A percentile compares a stretch with the other conserved stretches of the same genome.
phyloP scores from a whole-genome alignment of 2,797 vertebrate genomes.

The Hippopotamyrus pictus region DNA sequence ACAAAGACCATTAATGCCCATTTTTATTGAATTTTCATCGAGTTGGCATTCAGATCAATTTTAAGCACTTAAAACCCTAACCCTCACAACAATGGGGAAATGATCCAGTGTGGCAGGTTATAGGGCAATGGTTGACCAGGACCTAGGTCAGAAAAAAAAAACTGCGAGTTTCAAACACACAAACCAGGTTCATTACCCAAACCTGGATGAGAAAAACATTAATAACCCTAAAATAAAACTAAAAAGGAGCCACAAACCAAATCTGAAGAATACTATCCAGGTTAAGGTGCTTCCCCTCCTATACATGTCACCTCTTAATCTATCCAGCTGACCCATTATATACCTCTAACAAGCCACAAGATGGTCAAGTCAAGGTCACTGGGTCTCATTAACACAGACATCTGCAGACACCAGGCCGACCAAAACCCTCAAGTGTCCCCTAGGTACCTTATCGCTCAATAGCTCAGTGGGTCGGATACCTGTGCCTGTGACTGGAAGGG shows the following conservation, averaged over 20 bases:
- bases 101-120: background rate
- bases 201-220: background rate
- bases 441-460: background rate
- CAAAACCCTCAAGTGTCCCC: background rate
- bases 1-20: background rate
- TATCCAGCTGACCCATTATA: background rate
- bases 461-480: background rate
- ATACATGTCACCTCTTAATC: background rate
- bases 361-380: background rate
- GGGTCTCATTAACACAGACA: background rate
- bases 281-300: background rate
- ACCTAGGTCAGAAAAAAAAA: background rate
- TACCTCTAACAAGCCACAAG: background rate
- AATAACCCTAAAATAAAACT: background rate
- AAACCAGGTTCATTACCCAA: background rate
- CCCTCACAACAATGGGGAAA: background rate
- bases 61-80: background rate
- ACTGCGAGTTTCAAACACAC: background rate
- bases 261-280: background rate
- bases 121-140: background rate
- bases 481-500: background rate
- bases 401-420: background rate
- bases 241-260: background rate
- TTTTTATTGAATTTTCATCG: background rate
- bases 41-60: background rate